Evolutionary conservation across 2,888 invertebrate genomes (phyloP).

Genomic region (Barypeithes pellucidus): DNA sequence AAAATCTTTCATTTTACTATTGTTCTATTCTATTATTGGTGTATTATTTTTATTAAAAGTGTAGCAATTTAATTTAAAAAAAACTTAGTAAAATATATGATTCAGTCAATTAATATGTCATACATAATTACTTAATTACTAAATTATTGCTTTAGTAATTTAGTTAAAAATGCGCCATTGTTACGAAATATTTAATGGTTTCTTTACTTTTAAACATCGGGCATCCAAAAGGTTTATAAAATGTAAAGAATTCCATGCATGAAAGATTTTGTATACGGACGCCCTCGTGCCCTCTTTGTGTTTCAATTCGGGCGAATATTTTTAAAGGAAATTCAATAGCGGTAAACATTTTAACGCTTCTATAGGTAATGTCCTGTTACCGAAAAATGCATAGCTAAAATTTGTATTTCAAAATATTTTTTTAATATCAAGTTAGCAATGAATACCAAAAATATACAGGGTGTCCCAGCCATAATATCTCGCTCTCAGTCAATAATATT

Average conservation of each 20-base stretch:
- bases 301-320: constrained; percentile 8
- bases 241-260: constrained; percentile 15
- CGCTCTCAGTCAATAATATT: too few species aligned
- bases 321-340: constrained; percentile 8
- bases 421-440: too few species aligned
- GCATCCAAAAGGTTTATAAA: constrained; percentile 4
- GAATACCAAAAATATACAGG: too few species aligned
- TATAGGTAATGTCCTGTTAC: not conserved
- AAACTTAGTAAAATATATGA: too few species aligned
- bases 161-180: not conserved
- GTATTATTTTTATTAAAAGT: too few species aligned
- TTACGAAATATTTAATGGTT: not conserved
- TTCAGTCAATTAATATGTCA: too few species aligned
- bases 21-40: too few species aligned
- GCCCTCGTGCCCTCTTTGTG: not conserved
- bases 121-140: too few species aligned
- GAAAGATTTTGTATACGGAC: not conserved
- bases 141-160: too few species aligned
- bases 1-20: too few species aligned
- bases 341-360: constrained; percentile 1
- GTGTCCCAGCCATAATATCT: too few species aligned
- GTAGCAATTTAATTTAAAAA: too few species aligned
- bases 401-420: not conserved
- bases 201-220: constrained; percentile 6
- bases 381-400: not conserved